Evolutionary conservation across 2,113 vertebrate genomes (phyloP).

Genomic region (Nibea coibor): DNA sequence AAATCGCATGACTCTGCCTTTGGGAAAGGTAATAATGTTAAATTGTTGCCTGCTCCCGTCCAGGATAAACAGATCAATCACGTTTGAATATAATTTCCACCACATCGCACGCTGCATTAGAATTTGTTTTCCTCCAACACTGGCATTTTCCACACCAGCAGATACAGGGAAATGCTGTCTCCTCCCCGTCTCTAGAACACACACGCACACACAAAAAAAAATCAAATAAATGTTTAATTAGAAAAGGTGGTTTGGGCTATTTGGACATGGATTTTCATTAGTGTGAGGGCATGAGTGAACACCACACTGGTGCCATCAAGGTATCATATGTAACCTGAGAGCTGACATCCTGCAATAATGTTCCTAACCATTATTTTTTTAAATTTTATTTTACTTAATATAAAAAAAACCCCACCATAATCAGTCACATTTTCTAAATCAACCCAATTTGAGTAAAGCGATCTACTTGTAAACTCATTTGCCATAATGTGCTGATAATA

Average conservation of each 20-base stretch:
- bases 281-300: constrained; percentile 9
- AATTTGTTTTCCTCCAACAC: constrained; percentile 55
- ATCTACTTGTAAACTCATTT: constrained; percentile 3
- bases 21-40: constrained; percentile 39
- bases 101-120: constrained; percentile 56
- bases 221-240: constrained; percentile 46
- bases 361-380: not conserved
- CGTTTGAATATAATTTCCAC: constrained; percentile 63
- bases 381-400: not conserved
- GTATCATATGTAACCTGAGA: constrained; percentile 17
- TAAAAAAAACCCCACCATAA: not conserved
- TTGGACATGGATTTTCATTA: constrained; percentile 31
- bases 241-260: constrained; percentile 36
- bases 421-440: constrained; percentile 14
- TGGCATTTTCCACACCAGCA: constrained; percentile 54
- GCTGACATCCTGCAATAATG: not conserved
- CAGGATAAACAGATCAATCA: constrained; percentile 75
- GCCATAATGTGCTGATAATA: not conserved
- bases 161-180: constrained; percentile 31
- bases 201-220: constrained; percentile 29
- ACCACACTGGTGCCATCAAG: constrained; percentile 1
- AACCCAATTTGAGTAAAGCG: constrained; percentile 12
- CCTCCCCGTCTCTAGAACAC: constrained; percentile 17
- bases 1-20: constrained; percentile 50
- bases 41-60: constrained; percentile 39